Evolutionary conservation across 2,797 vertebrate species (phyloP), one percentile per base, ranked within the genome.

Genomic region (Chaetophractus vellerosus): DNA sequence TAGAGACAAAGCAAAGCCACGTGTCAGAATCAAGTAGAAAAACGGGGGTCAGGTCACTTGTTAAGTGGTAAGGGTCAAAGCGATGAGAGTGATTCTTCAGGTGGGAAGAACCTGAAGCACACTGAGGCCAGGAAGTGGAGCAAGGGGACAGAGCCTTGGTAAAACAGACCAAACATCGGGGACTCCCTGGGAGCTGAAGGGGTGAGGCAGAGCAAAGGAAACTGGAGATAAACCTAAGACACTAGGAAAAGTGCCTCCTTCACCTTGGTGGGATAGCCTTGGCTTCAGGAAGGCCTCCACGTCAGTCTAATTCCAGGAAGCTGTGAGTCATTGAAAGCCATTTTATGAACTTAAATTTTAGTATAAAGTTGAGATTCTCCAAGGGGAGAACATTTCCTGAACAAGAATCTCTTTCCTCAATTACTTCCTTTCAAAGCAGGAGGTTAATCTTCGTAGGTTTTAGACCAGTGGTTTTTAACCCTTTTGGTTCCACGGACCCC

Each of bases 1-100:
- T 52, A 31, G 57, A 79, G 38, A 86, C 8, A 59, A 89, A 92
- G 33, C 33, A 84, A 72, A 86, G 33, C 24, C 74, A 9, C 55
- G 57, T 72, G 52, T 76, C 55, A 82, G n/a, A 95, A 74, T 80
- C 71, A 85, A 66, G 31, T 63, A 87, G 28, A 50, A 89, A 69
- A 87, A 31, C 16, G n/a, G 31, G 52, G 28, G 50, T 31, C 9
- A n/a, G 23, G 33, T 85, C 48, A 45, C 74, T 59, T 36, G 2
- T 61, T 86, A 93, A 50, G 38, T 28, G 50, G 12, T 57, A 82
- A 94, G 23, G 28, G 33, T 75, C 41, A 74, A 14, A 92, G 36
- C 28, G 41, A 23, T 84, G 14, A 52, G 45, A 84, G 50, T 79
- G 59, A 83, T 71, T 59, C 26, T 16, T 2, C 66, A 71, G 76